A percentile compares a stretch with the other conserved stretches of the same genome.
Evolutionary conservation across 2,888 invertebrate genomes (phyloP).

Genomic region (Ectemnius cavifrons): DNA sequence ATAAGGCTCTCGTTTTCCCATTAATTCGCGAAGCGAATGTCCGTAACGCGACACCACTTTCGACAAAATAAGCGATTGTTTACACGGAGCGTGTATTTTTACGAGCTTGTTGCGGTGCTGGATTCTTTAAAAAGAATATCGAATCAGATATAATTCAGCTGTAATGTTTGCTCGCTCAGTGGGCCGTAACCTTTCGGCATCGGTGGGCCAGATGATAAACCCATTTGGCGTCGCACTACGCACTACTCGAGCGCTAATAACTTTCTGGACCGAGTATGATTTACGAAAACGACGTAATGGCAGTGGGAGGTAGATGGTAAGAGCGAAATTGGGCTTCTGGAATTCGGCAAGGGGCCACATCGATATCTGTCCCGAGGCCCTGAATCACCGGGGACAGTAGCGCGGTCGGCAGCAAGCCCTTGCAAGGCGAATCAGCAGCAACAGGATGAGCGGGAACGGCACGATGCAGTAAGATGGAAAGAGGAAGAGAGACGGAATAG

Average conservation of each 20-base stretch:
- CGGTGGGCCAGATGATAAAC: neutral
- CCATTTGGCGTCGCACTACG: constrained; percentile 6
- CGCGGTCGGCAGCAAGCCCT: constrained; percentile 28
- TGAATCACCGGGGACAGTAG: constrained; percentile 51
- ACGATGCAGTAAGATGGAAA: neutral
- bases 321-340: constrained; percentile 44
- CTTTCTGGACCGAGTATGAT: constrained; percentile 34
- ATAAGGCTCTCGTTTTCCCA: no score
- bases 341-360: constrained; percentile 43
- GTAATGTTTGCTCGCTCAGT: neutral
- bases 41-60: no score
- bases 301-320: constrained; percentile 48
- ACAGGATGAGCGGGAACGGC: no score
- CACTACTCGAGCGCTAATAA: constrained; percentile 26
- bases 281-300: constrained; percentile 47
- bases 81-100: neutral
- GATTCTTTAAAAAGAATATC: no score
- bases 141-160: neutral
- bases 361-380: constrained; percentile 42
- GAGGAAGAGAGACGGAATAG: constrained; percentile 13
- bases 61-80: neutral
- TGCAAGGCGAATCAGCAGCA: constrained; percentile 23
- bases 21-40: neutral
- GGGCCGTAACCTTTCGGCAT: neutral
- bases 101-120: no score